Evolutionary conservation across 1,140 invertebrate species (phyloP).

Genomic region (Drosophila tani): DNA sequence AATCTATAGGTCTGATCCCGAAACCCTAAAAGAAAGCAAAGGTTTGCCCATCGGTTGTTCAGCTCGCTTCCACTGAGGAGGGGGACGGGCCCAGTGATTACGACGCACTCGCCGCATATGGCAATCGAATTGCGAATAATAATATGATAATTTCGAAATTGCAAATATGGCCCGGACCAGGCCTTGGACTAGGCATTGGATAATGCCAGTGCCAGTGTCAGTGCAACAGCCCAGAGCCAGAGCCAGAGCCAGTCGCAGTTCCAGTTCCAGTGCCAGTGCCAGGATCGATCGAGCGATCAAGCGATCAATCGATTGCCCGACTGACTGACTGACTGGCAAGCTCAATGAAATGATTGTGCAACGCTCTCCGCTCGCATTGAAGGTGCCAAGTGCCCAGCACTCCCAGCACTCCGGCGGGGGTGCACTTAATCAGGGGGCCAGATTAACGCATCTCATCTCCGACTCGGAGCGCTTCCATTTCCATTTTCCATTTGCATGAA

Average conservation of each 20-base stretch:
- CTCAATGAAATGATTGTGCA: slow-evolving; percentile 57
- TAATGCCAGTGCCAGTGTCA: slow-evolving; percentile 45
- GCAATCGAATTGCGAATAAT: slow-evolving; percentile 38
- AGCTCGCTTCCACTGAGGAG: background rate
- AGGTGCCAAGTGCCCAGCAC: background rate
- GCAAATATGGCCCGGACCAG: slow-evolving; percentile 21
- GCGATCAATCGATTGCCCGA: slow-evolving; percentile 8
- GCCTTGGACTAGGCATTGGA: slow-evolving; percentile 65
- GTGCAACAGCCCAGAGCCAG: background rate
- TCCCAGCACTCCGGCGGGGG: too few relatives aligned
- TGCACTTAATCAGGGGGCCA: slow-evolving; percentile 18
- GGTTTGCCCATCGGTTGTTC: background rate
- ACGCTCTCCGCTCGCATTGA: slow-evolving; percentile 38
- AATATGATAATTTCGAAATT: slow-evolving; percentile 51
- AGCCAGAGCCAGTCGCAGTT: slow-evolving; percentile 3
- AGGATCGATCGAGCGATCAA: slow-evolving; percentile 22
- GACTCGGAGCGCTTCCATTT: slow-evolving; percentile 19
- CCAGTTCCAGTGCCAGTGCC: slow-evolving; percentile 29
- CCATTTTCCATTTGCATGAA: slow-evolving; percentile 49
- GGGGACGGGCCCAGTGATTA: slow-evolving; percentile 7
- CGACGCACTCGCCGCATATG: slow-evolving; percentile 12
- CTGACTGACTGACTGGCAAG: slow-evolving; percentile 34
- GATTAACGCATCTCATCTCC: slow-evolving; percentile 40
- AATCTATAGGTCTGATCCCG: too few relatives aligned
- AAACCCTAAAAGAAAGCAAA: too few relatives aligned